Evolutionary conservation across 2,888 invertebrate species (phyloP).

Genomic region (Microctonus hyperodae): DNA sequence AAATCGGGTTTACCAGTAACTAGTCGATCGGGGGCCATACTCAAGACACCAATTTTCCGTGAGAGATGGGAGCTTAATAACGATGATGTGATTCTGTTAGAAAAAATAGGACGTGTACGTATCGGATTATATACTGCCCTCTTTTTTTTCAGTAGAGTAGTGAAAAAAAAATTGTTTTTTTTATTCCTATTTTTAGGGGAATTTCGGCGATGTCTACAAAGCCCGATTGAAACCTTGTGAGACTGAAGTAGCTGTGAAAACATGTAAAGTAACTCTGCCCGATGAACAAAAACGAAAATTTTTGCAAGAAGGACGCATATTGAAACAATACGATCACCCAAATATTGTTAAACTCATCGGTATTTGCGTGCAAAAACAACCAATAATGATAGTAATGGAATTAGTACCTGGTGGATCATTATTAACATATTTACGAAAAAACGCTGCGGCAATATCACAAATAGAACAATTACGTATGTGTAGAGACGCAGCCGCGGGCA

Average conservation of each 20-base stretch:
- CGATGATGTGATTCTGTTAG: constrained; percentile 88
- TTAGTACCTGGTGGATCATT: constrained; percentile 92
- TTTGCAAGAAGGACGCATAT: constrained; percentile 91
- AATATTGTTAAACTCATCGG: constrained; percentile 96
- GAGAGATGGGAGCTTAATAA: constrained; percentile 97
- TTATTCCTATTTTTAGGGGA: constrained; percentile 84
- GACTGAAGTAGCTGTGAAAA: constrained; percentile 94
- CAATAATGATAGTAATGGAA: constrained; percentile 99
- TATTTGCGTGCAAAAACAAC: constrained; percentile 97
- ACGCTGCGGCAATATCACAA: constrained; percentile 72
- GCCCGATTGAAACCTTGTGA: constrained; percentile 84
- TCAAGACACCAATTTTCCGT: constrained; percentile 83
- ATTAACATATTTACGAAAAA: constrained; percentile 85
- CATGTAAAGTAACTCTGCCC: constrained; percentile 90
- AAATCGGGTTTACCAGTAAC: constrained; percentile 89
- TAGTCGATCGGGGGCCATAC: constrained; percentile 88
- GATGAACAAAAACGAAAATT: constrained; percentile 95
- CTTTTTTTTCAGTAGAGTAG: background rate
- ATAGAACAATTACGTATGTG: constrained; percentile 87
- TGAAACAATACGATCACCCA: constrained; percentile 96
- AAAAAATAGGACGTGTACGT: constrained; percentile 92
- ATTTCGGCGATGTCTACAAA: constrained; percentile 97
- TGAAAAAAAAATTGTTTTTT: constrained; percentile 1
- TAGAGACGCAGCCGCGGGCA: constrained; percentile 91
- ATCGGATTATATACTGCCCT: background rate